phyloP scores from a whole-genome alignment of 37 sponge, comb jelly and placozoan species.

The Agelas oroides region DNA sequence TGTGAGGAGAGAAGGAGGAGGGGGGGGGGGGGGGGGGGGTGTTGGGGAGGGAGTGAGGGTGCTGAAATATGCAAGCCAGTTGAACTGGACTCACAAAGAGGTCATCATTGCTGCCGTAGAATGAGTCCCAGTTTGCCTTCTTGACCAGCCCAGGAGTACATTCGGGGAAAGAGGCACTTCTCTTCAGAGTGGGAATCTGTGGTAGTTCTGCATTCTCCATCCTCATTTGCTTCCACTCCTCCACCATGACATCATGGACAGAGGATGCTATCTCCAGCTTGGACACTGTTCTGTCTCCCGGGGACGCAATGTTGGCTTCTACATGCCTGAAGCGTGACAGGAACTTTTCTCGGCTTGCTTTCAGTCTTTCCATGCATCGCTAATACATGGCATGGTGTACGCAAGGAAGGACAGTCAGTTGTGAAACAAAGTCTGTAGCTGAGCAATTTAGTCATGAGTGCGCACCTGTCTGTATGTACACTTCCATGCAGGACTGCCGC shows the following conservation, averaged over 20 bases:
- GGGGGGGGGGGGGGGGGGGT: too few species aligned
- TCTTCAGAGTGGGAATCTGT: slow-evolving; percentile 13
- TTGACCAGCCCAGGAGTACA: too few species aligned
- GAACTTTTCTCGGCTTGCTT: slow-evolving; percentile 42
- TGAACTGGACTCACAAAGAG: too few species aligned
- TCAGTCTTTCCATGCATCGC: slow-evolving; percentile 66
- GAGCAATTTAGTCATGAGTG: not conserved
- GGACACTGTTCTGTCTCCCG: not conserved
- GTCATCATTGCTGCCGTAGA: too few species aligned
- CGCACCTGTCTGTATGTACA: slow-evolving; percentile 53
- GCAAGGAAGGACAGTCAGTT: not conserved
- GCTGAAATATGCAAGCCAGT: too few species aligned
- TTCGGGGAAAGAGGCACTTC: not conserved
- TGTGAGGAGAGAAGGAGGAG: too few species aligned
- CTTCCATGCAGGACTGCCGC: slow-evolving; percentile 43
- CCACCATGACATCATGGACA: slow-evolving; percentile 57
- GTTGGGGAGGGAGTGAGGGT: too few species aligned
- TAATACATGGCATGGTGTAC: not conserved
- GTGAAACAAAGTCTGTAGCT: not conserved
- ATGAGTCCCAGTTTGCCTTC: too few species aligned
- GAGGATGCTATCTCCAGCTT: not conserved
- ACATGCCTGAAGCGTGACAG: slow-evolving; percentile 26
- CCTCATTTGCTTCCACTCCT: slow-evolving; percentile 77
- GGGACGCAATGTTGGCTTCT: not conserved
- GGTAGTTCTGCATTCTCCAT: slow-evolving; percentile 40